These are phyloP conservation scores for Corythaeola cristata DNA, from an alignment of 2,113 vertebrate species.

Conservation along the genomic window DNA sequence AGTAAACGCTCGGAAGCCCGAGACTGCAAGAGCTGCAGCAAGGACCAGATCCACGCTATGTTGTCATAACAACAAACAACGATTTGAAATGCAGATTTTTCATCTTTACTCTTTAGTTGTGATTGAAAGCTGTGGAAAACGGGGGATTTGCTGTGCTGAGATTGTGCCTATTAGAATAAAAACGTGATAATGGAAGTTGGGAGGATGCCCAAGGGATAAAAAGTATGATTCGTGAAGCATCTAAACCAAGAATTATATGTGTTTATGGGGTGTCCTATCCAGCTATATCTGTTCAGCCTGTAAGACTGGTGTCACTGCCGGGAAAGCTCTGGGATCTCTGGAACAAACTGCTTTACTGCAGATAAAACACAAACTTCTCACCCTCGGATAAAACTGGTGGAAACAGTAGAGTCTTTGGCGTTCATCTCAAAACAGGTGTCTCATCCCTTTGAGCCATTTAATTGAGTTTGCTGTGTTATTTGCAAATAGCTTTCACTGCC, in stretches of 20 bases:
- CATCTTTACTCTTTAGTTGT: constrained; percentile 31
- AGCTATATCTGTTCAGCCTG: neutral
- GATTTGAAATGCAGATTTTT: constrained; percentile 77
- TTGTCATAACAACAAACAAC: constrained; percentile 80
- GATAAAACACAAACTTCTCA: fast-evolving
- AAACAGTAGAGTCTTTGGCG: neutral
- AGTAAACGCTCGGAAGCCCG: constrained; percentile 3
- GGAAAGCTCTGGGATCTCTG: neutral
- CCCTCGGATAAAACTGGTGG: neutral
- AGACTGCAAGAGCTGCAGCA: neutral
- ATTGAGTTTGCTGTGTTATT: neutral
- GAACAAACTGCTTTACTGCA: neutral
- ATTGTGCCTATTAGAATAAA: constrained; percentile 42
- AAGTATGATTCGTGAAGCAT: constrained; percentile 27
- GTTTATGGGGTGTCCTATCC: constrained; percentile 17
- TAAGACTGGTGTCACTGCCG: neutral
- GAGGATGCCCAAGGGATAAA: constrained; percentile 45
- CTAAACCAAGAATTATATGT: constrained; percentile 5
- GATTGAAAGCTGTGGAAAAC: constrained; percentile 53
- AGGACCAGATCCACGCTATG: constrained; percentile 39
- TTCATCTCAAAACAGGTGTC: neutral
- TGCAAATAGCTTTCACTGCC: neutral
- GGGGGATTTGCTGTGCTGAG: constrained; percentile 32
- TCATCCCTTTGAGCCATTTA: neutral
- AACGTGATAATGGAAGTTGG: constrained; percentile 49